Conservation (phyloP, 2,888 invertebrate genomes). For the Rhagophthalmus giganteus region DNA sequence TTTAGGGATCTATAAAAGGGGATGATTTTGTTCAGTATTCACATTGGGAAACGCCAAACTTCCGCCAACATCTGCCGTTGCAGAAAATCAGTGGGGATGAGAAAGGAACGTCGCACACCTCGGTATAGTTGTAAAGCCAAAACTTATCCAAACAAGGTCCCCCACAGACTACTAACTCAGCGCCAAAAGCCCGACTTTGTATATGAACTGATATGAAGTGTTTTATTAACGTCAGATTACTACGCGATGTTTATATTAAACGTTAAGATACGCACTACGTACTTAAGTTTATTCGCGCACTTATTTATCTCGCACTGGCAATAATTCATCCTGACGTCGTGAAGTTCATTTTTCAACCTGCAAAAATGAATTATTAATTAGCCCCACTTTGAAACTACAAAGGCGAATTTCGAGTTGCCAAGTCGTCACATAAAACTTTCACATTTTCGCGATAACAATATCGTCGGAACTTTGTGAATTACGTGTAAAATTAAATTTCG, state of each 20-base stretch:
- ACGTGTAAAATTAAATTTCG: neutral
- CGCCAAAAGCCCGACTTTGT: conserved; percentile 19
- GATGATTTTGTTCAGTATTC: conserved; percentile 42
- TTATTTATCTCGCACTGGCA: neutral
- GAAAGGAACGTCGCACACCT: conserved; percentile 10
- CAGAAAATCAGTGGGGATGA: conserved; percentile 12
- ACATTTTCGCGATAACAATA: neutral
- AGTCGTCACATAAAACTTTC: neutral
- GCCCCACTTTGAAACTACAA: conserved; percentile 3
- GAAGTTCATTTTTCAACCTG: conserved; percentile 19
- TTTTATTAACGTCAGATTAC: conserved; percentile 19
- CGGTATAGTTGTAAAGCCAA: conserved; percentile 18
- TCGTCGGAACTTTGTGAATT: neutral
- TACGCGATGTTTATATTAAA: conserved; percentile 16
- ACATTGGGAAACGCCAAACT: conserved; percentile 38
- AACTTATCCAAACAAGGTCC: conserved; percentile 23
- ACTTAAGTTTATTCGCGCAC: conserved; percentile 12
- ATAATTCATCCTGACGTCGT: neutral
- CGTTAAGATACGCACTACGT: conserved; percentile 9
- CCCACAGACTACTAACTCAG: conserved; percentile 19
- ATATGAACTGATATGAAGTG: conserved; percentile 18
- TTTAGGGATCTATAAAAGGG: conserved; percentile 41
- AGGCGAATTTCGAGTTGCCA: neutral
- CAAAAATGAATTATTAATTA: conserved; percentile 25
- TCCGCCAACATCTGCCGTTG: conserved; percentile 40